These are phyloP conservation scores for Malurus alboscapulatus DNA, from an alignment of 2,113 vertebrate species.

Conservation along the genomic window DNA sequence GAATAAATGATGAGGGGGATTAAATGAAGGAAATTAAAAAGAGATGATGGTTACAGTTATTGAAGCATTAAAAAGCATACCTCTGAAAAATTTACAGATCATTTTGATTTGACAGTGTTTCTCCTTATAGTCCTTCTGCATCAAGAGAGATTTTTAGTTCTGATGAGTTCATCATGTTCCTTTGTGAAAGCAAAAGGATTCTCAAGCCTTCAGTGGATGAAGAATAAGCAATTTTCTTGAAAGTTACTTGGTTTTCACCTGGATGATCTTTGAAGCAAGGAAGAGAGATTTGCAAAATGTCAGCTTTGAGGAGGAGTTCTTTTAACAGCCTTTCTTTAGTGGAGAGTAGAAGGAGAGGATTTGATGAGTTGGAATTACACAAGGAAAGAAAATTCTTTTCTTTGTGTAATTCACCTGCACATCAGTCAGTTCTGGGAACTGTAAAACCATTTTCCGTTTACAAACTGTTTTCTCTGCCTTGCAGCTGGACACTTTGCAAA, in stretches of 20 bases:
- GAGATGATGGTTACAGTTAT: background rate
- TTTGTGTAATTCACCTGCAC: background rate
- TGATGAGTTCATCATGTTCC: background rate
- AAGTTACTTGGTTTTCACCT: background rate
- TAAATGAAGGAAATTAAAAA: background rate
- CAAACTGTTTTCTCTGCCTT: background rate
- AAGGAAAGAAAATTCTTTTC: background rate
- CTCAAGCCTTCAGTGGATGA: background rate
- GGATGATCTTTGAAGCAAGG: background rate
- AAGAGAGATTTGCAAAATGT: background rate
- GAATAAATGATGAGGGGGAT: background rate
- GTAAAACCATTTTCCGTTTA: background rate
- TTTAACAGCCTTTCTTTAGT: background rate
- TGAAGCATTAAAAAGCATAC: background rate
- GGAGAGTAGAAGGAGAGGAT: background rate
- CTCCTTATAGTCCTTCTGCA: background rate
- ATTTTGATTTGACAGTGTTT: background rate
- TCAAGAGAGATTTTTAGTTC: background rate
- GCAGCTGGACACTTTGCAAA: background rate
- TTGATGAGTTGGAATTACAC: background rate
- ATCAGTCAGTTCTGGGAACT: background rate
- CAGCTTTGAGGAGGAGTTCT: background rate
- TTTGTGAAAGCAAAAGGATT: background rate
- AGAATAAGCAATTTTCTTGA: background rate
- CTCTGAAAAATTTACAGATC: background rate